Percentiles rank a stretch among this genome's conserved stretches.
Conservation (phyloP, 1,140 invertebrate genomes). For the Sycophaga agraensis region DNA sequence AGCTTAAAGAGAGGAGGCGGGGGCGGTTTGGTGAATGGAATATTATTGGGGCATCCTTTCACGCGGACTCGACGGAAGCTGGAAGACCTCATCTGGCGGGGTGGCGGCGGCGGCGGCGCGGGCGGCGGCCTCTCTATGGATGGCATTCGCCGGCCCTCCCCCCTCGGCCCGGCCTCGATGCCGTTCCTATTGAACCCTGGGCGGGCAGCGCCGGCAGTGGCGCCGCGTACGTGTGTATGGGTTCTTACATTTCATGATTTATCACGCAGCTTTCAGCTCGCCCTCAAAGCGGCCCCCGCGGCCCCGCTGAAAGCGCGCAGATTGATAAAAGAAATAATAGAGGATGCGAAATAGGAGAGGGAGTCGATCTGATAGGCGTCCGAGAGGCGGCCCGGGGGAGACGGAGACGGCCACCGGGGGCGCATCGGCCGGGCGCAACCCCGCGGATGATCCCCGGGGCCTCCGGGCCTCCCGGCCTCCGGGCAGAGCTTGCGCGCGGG, state of each 20-base stretch:
- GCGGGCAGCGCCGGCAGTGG: conserved; percentile 19
- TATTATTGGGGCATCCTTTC: conserved; percentile 61
- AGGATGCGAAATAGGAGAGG: conserved; percentile 53
- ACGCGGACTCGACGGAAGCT: conserved; percentile 57
- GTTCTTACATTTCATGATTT: conserved; percentile 61
- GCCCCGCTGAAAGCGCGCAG: conserved; percentile 44
- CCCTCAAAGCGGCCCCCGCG: conserved; percentile 38
- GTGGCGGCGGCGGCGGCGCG: too few relatives aligned
- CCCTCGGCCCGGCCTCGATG: conserved; percentile 40
- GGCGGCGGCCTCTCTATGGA: conserved; percentile 46
- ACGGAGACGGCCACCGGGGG: background rate
- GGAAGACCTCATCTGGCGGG: conserved; percentile 57
- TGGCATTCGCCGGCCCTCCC: conserved; percentile 33
- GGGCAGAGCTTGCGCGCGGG: conserved; percentile 15
- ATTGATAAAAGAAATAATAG: conserved; percentile 61
- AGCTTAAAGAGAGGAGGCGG: conserved; percentile 23
- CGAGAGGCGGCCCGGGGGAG: conserved; percentile 17
- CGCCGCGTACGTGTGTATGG: conserved; percentile 41
- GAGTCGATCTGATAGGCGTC: conserved; percentile 49
- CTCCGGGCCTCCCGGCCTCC: too few relatives aligned
- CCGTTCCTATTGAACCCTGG: conserved; percentile 52
- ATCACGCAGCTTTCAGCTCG: conserved; percentile 57
- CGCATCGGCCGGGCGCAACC: background rate
- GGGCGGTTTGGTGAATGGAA: conserved; percentile 52
- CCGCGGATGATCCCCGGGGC: background rate